Conservation (phyloP, 2,797 vertebrate genomes). For the Peromyscus eremicus region DNA sequence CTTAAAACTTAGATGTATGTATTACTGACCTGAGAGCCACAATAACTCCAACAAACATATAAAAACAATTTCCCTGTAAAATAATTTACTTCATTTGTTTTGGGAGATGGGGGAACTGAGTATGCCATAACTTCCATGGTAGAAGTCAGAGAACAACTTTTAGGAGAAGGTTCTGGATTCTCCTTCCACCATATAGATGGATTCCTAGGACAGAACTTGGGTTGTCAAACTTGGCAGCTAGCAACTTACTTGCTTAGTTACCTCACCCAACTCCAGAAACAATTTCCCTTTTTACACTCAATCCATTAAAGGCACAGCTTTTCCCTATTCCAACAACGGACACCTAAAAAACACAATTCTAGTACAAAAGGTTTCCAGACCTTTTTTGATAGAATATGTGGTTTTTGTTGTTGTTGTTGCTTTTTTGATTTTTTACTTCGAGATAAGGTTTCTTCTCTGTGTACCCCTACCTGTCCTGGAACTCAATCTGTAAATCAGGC, state of each 20-base stretch:
- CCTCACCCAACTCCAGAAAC: neutral
- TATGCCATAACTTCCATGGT: neutral
- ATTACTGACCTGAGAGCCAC: neutral
- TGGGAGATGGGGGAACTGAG: too few species aligned
- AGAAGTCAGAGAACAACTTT: neutral
- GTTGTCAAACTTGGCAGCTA: neutral
- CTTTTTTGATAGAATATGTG: neutral
- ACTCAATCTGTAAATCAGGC: neutral
- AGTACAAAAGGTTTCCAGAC: neutral
- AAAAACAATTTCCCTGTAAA: neutral
- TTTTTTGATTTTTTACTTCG: neutral
- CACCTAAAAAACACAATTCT: conserved; percentile 1
- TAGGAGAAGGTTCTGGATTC: neutral
- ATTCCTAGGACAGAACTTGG: neutral
- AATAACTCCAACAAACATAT: neutral
- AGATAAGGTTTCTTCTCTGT: neutral
- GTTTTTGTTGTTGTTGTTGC: neutral
- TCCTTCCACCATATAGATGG: neutral
- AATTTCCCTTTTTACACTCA: neutral
- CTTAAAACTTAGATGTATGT: neutral
- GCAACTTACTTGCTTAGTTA: neutral
- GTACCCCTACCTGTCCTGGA: neutral
- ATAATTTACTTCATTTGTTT: conserved; percentile 7
- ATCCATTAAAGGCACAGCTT: neutral
- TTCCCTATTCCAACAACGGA: conserved; percentile 36